A percentile compares a stretch with the other conserved stretches of the same genome.
Conservation (phyloP, 2,113 vertebrate species). For the Mesoclemmys tuberculata region DNA sequence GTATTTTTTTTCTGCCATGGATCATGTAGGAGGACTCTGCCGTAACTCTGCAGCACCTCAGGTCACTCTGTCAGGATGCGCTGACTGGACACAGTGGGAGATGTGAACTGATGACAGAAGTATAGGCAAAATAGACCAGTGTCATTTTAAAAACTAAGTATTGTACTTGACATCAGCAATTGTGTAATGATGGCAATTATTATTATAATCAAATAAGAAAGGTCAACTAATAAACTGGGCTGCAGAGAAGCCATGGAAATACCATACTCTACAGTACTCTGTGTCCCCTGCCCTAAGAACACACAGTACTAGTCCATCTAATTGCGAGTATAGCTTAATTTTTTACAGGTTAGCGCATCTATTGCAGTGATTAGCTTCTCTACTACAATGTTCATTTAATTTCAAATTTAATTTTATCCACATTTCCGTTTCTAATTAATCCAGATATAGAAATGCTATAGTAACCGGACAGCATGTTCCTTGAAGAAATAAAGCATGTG, state of each 20-base stretch:
- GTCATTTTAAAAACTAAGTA: slow-evolving; percentile 26
- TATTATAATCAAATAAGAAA: slow-evolving; percentile 13
- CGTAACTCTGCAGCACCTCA: not conserved
- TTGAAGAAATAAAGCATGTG: slow-evolving; percentile 62
- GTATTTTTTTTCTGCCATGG: not conserved
- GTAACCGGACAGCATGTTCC: slow-evolving; percentile 75
- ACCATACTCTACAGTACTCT: not conserved
- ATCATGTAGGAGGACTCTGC: not conserved
- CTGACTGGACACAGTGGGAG: not conserved
- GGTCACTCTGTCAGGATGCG: not conserved
- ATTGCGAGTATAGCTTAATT: slow-evolving; percentile 61
- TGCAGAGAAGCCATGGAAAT: not conserved
- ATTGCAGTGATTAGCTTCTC: slow-evolving; percentile 78
- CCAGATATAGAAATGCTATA: slow-evolving; percentile 77
- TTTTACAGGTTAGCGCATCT: slow-evolving; percentile 66
- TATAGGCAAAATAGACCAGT: slow-evolving; percentile 2
- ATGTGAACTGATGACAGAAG: not conserved
- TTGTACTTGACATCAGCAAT: not conserved
- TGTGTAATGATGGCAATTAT: slow-evolving; percentile 20
- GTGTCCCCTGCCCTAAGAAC: slow-evolving; percentile 19
- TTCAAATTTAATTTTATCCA: slow-evolving; percentile 78
- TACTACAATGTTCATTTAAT: slow-evolving; percentile 75
- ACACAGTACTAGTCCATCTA: slow-evolving; percentile 66
- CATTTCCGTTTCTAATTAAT: slow-evolving; percentile 82
- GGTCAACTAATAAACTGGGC: slow-evolving; percentile 7